Evolutionary conservation across 2,113 vertebrate genomes (phyloP), one percentile per base, ranked within the genome.

Genomic region (Boulengeromyrus knoepffleri): DNA sequence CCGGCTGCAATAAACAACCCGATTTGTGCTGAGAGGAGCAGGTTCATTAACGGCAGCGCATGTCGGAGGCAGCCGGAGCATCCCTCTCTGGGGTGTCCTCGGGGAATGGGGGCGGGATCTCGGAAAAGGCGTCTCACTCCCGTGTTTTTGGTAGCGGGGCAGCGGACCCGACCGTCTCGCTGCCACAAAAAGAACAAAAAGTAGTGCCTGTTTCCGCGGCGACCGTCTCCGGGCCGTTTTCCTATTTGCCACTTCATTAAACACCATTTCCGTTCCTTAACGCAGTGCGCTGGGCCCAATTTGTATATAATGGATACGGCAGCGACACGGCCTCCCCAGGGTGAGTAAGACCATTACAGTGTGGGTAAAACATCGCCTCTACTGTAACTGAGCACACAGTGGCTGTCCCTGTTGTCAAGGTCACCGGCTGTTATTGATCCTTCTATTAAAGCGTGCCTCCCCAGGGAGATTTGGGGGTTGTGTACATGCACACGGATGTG

Each of bases 211-310:
- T 47, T 31, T 77, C 66, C 27, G 12, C 13, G 58, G 49, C 17
- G 46, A 46, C 27, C 27, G 66, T 77, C 47, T 77, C 62, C n/a
- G 17, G n/a, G 31, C 17, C 46, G 39, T 89, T 27, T 46, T 9
- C 88, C 19, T 49, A 74, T 70, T 50, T 70, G 24, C 47, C 88
- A 80, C 27, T 80, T 89, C 88, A 89, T 89, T 89, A 89, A 89
- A 80, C 88, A n/a, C 66, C 27, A 47, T 21, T 74, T 46, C 66
- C 39, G 39, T 46, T 62, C 70, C 58, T 47, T 47, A 24, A 62
- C 31, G 42, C 46, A 27, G 13, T 24, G n/a, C 66, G 3, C 17
- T 47, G 45, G 88, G 62, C n/a, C 27, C 66, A 50, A 80, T 77
- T 89, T 77, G 27, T 89, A 58, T 19, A 49, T 88, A 89, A 89